A percentile compares a stretch with the other conserved stretches of the same genome.
phyloP scores from a whole-genome alignment of 2,888 invertebrate genomes.

The Noctua comes region DNA sequence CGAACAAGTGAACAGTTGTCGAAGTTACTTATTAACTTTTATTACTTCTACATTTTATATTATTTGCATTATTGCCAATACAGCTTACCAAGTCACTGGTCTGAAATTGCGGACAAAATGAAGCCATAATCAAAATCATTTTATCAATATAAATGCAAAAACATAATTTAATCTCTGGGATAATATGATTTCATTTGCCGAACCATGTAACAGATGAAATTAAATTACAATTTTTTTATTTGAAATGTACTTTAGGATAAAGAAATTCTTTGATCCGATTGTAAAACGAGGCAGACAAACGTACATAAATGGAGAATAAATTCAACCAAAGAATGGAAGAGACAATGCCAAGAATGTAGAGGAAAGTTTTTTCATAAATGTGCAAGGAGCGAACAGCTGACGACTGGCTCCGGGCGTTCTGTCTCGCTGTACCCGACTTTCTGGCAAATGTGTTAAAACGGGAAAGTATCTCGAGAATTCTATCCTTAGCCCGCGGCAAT shows the following conservation, averaged over 20 bases:
- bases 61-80: conserved; percentile 70
- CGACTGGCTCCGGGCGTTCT: conserved; percentile 84
- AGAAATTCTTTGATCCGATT: conserved; percentile 24
- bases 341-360: conserved; percentile 85
- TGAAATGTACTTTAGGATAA: conserved; percentile 12
- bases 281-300: conserved; percentile 43
- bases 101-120: conserved; percentile 30
- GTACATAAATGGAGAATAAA: conserved; percentile 65
- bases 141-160: conserved; percentile 26
- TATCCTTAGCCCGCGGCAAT: conserved; percentile 82
- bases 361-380: conserved; percentile 89
- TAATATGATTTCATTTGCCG: conserved; percentile 42
- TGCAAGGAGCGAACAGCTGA: conserved; percentile 86
- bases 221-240: conserved; percentile 12
- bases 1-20: conserved; percentile 84
- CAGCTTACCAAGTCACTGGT: conserved; percentile 43
- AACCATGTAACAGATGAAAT: conserved; percentile 30
- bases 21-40: conserved; percentile 87
- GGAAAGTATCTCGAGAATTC: conserved; percentile 85
- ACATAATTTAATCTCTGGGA: conserved; percentile 36
- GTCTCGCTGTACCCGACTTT: conserved; percentile 80
- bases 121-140: conserved; percentile 34
- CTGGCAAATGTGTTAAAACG: conserved; percentile 88
- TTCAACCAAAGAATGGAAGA: conserved; percentile 71
- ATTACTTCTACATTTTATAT: conserved; percentile 81